phyloP scores from a whole-genome alignment of 2,888 invertebrate species.

The Thera obeliscata region DNA sequence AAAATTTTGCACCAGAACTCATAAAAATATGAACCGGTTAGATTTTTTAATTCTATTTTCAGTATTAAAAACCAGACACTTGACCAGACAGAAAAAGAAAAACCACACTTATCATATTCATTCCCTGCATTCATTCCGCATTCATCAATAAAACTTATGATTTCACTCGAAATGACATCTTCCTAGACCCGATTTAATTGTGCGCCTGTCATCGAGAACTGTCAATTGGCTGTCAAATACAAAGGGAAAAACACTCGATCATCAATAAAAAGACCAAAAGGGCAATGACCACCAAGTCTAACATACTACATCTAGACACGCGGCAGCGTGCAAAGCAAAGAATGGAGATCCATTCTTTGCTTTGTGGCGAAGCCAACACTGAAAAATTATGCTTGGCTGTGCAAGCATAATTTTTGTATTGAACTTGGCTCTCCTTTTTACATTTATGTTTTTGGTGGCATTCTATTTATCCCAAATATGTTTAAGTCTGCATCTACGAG shows the following conservation, averaged over 20 bases:
- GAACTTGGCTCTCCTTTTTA: no score
- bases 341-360: no score
- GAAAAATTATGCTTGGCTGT: no score
- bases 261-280: slow-evolving; percentile 15
- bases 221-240: slow-evolving; percentile 80
- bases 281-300: slow-evolving; percentile 1
- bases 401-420: no score
- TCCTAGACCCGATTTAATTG: slow-evolving; percentile 58
- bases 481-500: no score
- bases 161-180: slow-evolving; percentile 48
- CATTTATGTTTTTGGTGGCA: background rate
- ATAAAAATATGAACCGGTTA: no score
- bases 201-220: slow-evolving; percentile 68
- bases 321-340: no score
- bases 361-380: no score
- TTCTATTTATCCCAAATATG: background rate
- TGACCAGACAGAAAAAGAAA: slow-evolving; percentile 42
- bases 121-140: slow-evolving; percentile 11
- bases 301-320: no score
- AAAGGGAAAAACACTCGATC: slow-evolving; percentile 38
- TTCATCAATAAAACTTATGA: slow-evolving; percentile 34
- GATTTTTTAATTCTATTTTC: background rate
- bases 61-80: background rate
- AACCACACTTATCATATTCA: slow-evolving; percentile 34
- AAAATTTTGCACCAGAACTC: no score